phyloP scores from a whole-genome alignment of 2,797 vertebrate genomes.

The Tangara arthus region DNA sequence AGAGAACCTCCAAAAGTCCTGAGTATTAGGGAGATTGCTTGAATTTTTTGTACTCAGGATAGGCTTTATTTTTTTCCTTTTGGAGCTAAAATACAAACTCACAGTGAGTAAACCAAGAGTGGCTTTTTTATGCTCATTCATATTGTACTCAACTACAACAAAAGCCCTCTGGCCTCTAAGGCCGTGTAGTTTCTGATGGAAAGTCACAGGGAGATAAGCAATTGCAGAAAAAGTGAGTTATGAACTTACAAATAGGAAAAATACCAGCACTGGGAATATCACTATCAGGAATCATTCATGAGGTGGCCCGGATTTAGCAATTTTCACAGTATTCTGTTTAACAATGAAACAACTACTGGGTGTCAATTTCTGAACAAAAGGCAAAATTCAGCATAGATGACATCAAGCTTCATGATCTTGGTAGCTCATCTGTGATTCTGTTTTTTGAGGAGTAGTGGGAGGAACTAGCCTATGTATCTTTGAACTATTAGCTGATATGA shows the following conservation, averaged over 20 bases:
- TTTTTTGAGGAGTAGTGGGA: neutral
- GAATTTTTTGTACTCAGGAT: neutral
- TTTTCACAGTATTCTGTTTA: neutral
- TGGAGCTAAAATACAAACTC: neutral
- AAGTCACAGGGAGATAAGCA: neutral
- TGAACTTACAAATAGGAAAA: neutral
- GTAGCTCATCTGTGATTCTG: neutral
- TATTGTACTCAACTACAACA: neutral
- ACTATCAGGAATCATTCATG: neutral
- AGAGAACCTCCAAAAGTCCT: neutral
- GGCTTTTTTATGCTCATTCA: neutral
- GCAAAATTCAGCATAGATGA: neutral
- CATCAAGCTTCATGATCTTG: neutral
- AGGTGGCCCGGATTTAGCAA: neutral
- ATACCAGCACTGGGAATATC: neutral
- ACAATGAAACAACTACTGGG: neutral
- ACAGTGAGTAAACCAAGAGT: neutral
- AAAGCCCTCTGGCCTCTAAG: neutral
- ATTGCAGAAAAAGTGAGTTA: neutral
- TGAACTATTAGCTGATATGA: neutral
- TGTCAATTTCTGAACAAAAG: neutral
- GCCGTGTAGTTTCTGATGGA: neutral
- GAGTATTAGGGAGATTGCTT: neutral
- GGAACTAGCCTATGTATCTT: neutral
- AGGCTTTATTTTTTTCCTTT: neutral